Percentiles rank a stretch among this genome's conserved stretches.
Evolutionary conservation across 2,113 vertebrate genomes (phyloP).

Genomic region (Chunga burmeisteri): DNA sequence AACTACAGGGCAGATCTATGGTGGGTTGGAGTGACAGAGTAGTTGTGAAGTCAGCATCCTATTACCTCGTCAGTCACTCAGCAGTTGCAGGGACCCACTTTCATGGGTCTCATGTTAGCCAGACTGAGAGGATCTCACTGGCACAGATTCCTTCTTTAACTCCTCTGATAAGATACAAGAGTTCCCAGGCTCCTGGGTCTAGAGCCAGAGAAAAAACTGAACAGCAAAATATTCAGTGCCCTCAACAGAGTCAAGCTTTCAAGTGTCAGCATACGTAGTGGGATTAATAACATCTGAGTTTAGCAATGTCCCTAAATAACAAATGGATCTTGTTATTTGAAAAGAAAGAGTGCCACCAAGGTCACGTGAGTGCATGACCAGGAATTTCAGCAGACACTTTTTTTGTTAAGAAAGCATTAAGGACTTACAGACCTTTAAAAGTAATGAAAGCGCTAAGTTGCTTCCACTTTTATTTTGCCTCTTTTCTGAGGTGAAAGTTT

Average conservation of each 20-base stretch:
- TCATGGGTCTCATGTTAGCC: background rate
- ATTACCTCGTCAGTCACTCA: background rate
- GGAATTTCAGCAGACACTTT: background rate
- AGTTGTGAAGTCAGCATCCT: background rate
- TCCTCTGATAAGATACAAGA: background rate
- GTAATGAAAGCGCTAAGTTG: background rate
- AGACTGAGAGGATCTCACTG: background rate
- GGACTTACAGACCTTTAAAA: conserved; percentile 17
- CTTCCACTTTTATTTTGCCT: background rate
- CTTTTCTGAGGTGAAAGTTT: background rate
- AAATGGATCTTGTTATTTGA: background rate
- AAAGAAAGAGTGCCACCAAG: background rate
- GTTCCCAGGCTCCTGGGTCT: background rate
- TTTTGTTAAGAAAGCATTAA: background rate
- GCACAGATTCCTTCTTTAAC: background rate
- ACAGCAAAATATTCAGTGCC: background rate
- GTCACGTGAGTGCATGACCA: background rate
- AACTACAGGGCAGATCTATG: background rate
- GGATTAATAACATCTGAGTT: background rate
- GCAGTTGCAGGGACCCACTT: background rate
- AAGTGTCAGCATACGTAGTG: background rate
- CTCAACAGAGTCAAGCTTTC: background rate
- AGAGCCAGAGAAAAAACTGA: background rate
- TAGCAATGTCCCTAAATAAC: background rate
- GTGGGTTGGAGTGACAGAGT: background rate